These are phyloP conservation scores for Folsomia manolachei DNA, from an alignment of 2,888 invertebrate species.

Conservation along the genomic window DNA sequence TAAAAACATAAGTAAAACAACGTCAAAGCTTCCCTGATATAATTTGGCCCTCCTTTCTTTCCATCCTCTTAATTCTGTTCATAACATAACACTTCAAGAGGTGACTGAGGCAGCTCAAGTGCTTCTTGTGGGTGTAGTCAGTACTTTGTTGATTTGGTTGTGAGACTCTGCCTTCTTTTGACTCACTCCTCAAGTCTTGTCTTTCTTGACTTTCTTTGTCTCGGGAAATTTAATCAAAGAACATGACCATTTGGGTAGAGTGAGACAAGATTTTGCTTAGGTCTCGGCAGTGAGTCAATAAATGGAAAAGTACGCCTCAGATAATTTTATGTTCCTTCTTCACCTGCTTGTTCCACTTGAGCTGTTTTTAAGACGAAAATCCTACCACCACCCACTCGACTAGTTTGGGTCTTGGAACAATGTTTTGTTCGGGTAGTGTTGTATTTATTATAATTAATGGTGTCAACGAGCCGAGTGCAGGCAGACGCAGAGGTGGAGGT, in stretches of 20 bases:
- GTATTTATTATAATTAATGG: background rate
- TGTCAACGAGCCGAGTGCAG: background rate
- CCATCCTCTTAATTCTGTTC: no score
- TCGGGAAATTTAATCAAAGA: conserved; percentile 18
- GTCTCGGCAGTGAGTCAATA: background rate
- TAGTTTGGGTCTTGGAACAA: no score
- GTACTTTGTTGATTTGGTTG: no score
- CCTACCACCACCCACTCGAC: background rate
- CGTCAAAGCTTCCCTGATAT: no score
- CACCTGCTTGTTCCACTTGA: background rate
- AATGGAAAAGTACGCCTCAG: background rate
- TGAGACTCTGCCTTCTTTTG: no score
- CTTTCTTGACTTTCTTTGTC: conserved; percentile 12
- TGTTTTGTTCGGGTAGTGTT: background rate
- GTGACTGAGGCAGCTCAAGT: background rate
- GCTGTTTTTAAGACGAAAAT: background rate
- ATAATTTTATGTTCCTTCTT: background rate
- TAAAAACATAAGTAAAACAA: background rate
- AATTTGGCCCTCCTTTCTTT: no score
- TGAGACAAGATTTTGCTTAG: background rate
- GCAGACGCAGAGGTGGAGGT: no score
- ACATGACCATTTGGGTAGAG: conserved; percentile 6
- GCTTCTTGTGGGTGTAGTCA: background rate
- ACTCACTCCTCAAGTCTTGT: background rate
- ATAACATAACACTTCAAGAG: background rate